Base-by-base conservation (phyloP, 2,888 invertebrate species). In the Notodonta ziczac region DNA sequence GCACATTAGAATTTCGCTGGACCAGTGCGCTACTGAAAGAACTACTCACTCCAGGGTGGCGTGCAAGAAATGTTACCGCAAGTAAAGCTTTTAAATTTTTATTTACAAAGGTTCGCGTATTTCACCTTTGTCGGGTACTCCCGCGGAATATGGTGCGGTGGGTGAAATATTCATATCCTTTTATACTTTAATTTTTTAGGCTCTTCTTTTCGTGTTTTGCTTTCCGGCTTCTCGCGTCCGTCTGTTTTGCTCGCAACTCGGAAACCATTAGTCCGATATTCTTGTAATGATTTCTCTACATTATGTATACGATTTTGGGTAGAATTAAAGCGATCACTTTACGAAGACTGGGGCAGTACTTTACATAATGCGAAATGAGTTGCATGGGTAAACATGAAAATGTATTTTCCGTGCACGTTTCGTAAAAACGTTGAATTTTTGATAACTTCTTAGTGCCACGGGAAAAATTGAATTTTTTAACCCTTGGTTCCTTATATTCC, bases 1-100 rank as follows among this genome's bases (percentile, higher is more conserved):
- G 73, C 81, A 80, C 79, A 81, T 82, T 84, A 81, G 76, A 78
- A 81, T 82, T 81, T 77, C 69, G 65, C 77, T 69, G 77, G 79
- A 78, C 78, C 74, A 70, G 70, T 73, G 74, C 74, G 63, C 70
- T 58, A 55, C 67, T 74, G 72, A 77, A 80, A 77, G 75, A 74
- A 74, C 74, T 72, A 76, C 80, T 54, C 39, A 69, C 74, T 77
- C 68, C 73, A 75, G 74, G 76, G 76, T 77, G 72, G 74, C 75
- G 66, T 67, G 73, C 59, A 64, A 58, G 74, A 78, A 80, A 71
- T 70, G 76, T 72, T 72, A 75, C 69, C 71, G 57, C 71, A 66
- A 73, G 73, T 72, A 74, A 74, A 77, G 78, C 77, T 83, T 83
- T 79, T 77, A 78, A 79, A 82, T 76, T 76, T 72, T 69, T 72